A percentile compares a stretch with the other conserved stretches of the same genome.
phyloP scores from a whole-genome alignment of 2,113 vertebrate genomes.

The Pseudorasbora parva region DNA sequence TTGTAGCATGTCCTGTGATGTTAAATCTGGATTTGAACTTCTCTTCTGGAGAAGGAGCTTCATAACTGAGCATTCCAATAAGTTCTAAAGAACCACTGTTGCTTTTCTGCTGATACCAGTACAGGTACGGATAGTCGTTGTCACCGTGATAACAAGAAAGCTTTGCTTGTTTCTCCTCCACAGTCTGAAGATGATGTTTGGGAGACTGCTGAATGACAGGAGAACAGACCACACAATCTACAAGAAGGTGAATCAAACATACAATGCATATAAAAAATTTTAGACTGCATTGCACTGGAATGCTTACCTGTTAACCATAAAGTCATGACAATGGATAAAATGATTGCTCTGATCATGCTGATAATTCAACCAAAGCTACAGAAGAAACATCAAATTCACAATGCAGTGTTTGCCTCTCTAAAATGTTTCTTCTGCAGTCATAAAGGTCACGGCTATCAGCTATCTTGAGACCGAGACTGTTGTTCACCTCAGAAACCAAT shows the following conservation, averaged over 20 bases:
- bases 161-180: conserved; percentile 11
- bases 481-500: neutral
- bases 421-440: neutral
- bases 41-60: neutral
- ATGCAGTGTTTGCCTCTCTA: neutral
- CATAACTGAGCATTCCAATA: conserved; percentile 36
- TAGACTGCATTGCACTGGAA: neutral
- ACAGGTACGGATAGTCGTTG: conserved; percentile 42
- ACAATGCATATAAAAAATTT: neutral
- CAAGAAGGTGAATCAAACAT: neutral
- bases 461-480: neutral
- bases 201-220: conserved; percentile 44
- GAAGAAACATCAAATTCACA: neutral
- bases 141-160: conserved; percentile 54
- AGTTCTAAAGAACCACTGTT: conserved; percentile 32
- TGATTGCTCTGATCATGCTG: neutral
- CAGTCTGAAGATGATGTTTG: conserved; percentile 4
- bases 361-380: neutral
- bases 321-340: neutral
- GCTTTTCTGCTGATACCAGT: conserved; percentile 59
- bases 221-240: conserved; percentile 24
- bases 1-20: conserved; percentile 39
- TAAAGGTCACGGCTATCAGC: neutral
- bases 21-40: conserved; percentile 46
- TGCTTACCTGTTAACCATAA: conserved; percentile 39